A percentile compares a stretch with the other conserved stretches of the same genome.
Evolutionary conservation across 1,140 invertebrate species (phyloP).

Genomic region (Trichoplusia ni): DNA sequence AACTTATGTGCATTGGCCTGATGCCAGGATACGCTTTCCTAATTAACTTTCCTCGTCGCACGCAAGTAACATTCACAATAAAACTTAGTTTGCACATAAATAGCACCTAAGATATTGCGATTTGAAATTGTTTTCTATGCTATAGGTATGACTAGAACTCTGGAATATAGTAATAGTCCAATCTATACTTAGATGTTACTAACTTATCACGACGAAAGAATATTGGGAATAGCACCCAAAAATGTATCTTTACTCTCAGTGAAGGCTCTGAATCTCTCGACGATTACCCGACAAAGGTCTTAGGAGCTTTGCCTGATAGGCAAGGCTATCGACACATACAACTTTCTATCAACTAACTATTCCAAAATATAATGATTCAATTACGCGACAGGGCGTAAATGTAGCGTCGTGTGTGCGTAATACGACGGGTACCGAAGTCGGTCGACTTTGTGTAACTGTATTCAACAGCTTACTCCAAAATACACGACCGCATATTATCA

Average conservation of each 20-base stretch:
- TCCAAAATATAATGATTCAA: neutral
- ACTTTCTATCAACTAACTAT: neutral
- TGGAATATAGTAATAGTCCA: too few relatives aligned
- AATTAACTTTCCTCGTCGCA: constrained; percentile 24
- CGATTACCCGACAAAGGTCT: too few relatives aligned
- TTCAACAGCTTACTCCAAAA: constrained; percentile 20
- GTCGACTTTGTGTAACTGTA: constrained; percentile 15
- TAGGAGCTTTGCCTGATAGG: too few relatives aligned
- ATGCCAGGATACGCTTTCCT: constrained; percentile 28
- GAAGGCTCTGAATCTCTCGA: too few relatives aligned
- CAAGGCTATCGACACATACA: too few relatives aligned
- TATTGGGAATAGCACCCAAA: too few relatives aligned
- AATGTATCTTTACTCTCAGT: too few relatives aligned
- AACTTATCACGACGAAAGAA: too few relatives aligned
- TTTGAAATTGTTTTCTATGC: constrained; percentile 16
- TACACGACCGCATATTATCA: constrained; percentile 38
- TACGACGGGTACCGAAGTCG: neutral
- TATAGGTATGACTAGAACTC: too few relatives aligned
- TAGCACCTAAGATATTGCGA: constrained; percentile 2
- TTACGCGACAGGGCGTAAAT: neutral
- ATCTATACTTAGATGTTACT: too few relatives aligned
- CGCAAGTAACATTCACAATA: constrained; percentile 10
- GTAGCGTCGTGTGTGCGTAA: neutral
- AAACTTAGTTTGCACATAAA: constrained; percentile 1
- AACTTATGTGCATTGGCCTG: constrained; percentile 19